Base-by-base conservation (phyloP, 2,113 vertebrate genomes). In the Butastur rufipennis region DNA sequence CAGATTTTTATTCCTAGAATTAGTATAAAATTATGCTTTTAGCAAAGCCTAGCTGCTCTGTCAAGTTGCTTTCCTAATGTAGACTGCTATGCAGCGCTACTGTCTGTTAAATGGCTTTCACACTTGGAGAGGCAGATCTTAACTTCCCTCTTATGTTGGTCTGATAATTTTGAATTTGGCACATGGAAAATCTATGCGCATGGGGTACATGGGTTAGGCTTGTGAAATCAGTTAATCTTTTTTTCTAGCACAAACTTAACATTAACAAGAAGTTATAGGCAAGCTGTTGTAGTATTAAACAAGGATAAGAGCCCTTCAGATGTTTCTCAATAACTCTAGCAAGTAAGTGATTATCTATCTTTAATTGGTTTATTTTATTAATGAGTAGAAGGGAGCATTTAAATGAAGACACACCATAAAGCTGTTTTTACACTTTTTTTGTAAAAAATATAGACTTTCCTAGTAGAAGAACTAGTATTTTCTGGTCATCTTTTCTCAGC, bases 61-160 rank as follows among this genome's bases (percentile, higher is more conserved):
- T 43, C 40, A 52, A 61, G 32, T 61, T 40, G 3, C 26, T 67
- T 73, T 79, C 36, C 63, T 84, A 32, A 55, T 42, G 48, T 9
- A 53, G 71, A 26, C 12, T 58, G 53, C 34, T 85, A 12, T 81
- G 47, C 45, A 48, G 58, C 17, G 10, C 23, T 50, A 9, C 42
- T 66, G 5, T 66, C 43, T 59, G 21, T 50, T 83, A 93, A 90
- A 77, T n/a, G 55, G 40, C 67, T 90, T 95, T 95, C 50, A 66
- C 63, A 74, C 36, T 66, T n/a, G 29, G 45, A 58, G n/a, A 55
- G 19, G 34, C 40, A 71, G 66, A 79, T 40, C 36, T 92, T 48
- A 72, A 72, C 47, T 86, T 66, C 38, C 29, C 8, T 83, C 32
- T 21, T 71, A 29, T 15, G 6, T 11, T 96, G 55, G 22, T 32